Evolutionary conservation across 2,888 invertebrate genomes (phyloP), one percentile per base, ranked within the genome.

Genomic region (Agrotis ipsilon): DNA sequence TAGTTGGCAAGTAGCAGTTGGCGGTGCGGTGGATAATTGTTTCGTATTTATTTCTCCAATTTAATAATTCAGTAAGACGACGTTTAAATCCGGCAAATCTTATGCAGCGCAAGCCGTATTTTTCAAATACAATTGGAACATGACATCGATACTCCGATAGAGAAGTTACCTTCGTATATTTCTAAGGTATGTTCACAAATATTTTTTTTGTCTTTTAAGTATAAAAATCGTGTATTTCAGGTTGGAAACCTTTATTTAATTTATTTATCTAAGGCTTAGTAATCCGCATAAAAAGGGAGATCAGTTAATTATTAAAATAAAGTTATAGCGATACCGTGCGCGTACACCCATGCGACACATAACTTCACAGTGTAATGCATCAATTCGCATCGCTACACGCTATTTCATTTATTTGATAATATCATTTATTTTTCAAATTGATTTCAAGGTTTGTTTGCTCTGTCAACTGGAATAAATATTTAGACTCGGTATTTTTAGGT

Each of bases 361-460:
- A 64, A 24, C 48, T 73, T 68, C 59, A 68, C 69, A 60, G 58
- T 62, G 0, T 69, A 68, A 52, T 78, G 72, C 73, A 64, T 52
- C 32, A 72, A 84, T 83, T 83, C 74, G 72, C 61, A 60, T 63
- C 67, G 76, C 82, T 74, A 43, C 51, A 76, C 60, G 69, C 55
- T 67, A 75, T 74, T 82, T 79, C 5, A 72, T 68, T 72, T 72
- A 82, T 72, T 73, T 67, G 69, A 66, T 74, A 75, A 66, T 61
- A 68, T 59, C 48, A 69, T 69, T 55, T 57, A 72, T 58, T 65
- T 68, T 9, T 62, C 24, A 68, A 84, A 82, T 82, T 82, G 80
- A 84, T 84, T 83, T 80, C 82, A 84, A 71, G 83, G 80, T 69
- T 79, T 75, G 71, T 81, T 82, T 75, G 58, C 32, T 70, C 18